Conservation (phyloP, 1,140 invertebrate species). For the Polyergus mexicanus region DNA sequence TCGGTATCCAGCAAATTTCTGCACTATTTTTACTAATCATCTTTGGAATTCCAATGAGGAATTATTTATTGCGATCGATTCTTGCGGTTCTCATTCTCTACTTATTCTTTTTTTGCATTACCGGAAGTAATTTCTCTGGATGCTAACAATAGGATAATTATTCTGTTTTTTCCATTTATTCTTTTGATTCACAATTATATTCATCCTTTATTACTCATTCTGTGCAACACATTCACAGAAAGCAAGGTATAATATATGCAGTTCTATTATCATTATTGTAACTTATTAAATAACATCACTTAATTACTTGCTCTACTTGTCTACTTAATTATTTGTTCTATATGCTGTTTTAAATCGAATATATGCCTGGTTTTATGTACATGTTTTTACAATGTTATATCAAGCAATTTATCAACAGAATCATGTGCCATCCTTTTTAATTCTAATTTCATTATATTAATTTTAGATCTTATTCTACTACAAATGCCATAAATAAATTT, state of each 20-base stretch:
- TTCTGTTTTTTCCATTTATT: constrained; percentile 3
- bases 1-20: constrained; percentile 70
- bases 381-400: constrained; percentile 56
- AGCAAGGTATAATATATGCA: constrained; percentile 13
- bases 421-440: background rate
- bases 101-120: constrained; percentile 26
- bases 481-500: background rate
- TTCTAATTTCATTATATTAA: background rate
- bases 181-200: constrained; percentile 26
- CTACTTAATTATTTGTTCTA: constrained; percentile 57
- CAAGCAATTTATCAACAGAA: background rate
- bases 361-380: constrained; percentile 76
- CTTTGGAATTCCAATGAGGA: constrained; percentile 72
- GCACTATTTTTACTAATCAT: constrained; percentile 66
- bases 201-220: background rate
- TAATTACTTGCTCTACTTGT: constrained; percentile 78
- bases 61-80: constrained; percentile 74
- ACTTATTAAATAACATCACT: constrained; percentile 79
- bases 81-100: constrained; percentile 46
- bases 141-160: constrained; percentile 2
- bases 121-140: constrained; percentile 45
- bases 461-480: background rate
- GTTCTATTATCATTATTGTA: constrained; percentile 61
- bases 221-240: background rate
- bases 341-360: constrained; percentile 68